phyloP scores from a whole-genome alignment of 2,113 vertebrate genomes.

The human region GRCh38 chr4:122397001-122397500 shows the following conservation, averaged over 20 bases:
- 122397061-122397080: neutral
- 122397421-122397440: neutral
- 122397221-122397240: neutral
- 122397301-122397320: neutral
- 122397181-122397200: neutral
- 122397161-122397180: neutral
- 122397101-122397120: neutral
- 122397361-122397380: neutral
- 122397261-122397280: neutral
- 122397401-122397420: neutral
- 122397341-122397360: neutral
- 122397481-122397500: neutral
- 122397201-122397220: neutral
- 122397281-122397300: neutral
- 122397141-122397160: neutral
- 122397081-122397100: neutral
- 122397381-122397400: neutral
- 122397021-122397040: neutral
- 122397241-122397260: neutral
- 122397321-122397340: neutral
- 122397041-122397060: neutral
- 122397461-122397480: neutral
- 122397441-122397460: neutral
- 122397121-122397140: neutral
- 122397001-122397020: neutral